Evolutionary conservation across 2,888 invertebrate species (phyloP).

Genomic region (Meteorus cinctellus): DNA sequence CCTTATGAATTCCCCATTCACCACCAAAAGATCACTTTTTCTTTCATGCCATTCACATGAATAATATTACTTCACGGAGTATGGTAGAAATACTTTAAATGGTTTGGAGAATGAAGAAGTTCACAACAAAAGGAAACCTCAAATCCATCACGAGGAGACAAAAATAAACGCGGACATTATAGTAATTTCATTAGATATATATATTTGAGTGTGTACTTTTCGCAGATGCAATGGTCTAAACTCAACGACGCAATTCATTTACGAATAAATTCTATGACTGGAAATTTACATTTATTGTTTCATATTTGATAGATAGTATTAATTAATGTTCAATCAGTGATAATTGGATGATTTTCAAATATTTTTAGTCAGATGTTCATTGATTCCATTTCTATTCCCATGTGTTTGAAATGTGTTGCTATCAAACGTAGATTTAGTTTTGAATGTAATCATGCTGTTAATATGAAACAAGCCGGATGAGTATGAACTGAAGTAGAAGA

Average conservation of each 20-base stretch:
- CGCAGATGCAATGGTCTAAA: background rate
- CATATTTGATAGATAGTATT: background rate
- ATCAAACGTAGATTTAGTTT: background rate
- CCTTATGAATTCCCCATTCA: no score
- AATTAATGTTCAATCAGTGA: background rate
- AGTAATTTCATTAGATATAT: background rate
- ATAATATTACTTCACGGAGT: no score
- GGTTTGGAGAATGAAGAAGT: no score
- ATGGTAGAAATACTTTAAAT: no score
- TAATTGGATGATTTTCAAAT: background rate
- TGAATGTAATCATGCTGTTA: background rate
- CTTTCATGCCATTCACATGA: background rate
- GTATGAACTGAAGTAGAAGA: background rate
- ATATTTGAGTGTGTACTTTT: background rate
- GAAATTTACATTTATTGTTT: background rate
- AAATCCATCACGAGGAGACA: no score
- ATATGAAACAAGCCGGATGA: background rate
- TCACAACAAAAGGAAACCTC: no score
- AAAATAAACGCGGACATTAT: no score
- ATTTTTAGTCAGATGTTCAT: background rate
- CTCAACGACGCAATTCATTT: background rate
- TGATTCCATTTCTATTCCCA: background rate
- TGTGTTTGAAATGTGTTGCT: background rate
- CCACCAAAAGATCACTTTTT: background rate
- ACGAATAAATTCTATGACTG: background rate